A percentile compares a stretch with the other conserved stretches of the same genome.
Evolutionary conservation across 2,888 invertebrate species (phyloP).

Genomic region (Dryobotodes eremita): DNA sequence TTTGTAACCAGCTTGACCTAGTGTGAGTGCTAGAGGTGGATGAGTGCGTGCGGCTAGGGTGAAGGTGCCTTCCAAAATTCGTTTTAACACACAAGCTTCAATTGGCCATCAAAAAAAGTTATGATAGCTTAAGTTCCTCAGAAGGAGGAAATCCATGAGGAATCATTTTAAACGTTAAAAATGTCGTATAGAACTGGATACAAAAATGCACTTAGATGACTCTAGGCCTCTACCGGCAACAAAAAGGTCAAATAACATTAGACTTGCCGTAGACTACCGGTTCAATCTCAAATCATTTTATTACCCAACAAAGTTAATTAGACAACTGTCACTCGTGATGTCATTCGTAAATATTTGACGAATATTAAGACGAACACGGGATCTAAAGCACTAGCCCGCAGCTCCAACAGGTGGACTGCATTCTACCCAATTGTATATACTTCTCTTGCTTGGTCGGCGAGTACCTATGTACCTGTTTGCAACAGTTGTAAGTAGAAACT

Average conservation of each 20-base stretch:
- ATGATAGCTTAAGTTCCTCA: background rate
- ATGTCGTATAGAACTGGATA: background rate
- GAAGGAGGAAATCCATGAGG: background rate
- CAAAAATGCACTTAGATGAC: background rate
- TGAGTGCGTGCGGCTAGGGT: background rate
- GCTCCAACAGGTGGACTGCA: background rate
- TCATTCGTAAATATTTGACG: constrained; percentile 1
- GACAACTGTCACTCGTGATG: background rate
- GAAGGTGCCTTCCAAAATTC: background rate
- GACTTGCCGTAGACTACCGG: background rate
- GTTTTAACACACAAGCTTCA: background rate
- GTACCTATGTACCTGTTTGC: background rate
- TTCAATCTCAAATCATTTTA: background rate
- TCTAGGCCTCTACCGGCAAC: background rate
- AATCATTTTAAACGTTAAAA: background rate
- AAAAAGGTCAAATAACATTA: constrained; percentile 23
- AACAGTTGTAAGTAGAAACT: background rate
- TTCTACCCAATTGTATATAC: background rate
- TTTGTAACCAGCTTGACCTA: background rate
- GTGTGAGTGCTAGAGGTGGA: background rate
- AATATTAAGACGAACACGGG: background rate
- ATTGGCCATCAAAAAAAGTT: background rate
- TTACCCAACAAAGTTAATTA: background rate
- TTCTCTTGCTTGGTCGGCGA: background rate
- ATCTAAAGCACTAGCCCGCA: background rate